These are phyloP conservation scores for Cybosia mesomella DNA, from an alignment of 2,888 invertebrate genomes.

Conservation along the genomic window DNA sequence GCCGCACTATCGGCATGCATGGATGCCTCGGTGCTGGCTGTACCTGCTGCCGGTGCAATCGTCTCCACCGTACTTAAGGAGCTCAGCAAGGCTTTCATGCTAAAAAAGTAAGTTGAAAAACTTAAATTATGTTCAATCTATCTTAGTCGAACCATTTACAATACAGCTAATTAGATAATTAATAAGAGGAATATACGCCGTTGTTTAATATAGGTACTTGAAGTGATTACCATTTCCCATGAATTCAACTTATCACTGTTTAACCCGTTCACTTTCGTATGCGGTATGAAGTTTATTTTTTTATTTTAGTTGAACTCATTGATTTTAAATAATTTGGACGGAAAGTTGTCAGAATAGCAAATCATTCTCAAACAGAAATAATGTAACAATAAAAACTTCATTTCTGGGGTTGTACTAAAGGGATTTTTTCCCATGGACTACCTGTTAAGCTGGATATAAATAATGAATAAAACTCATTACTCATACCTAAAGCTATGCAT, in stretches of 20 bases:
- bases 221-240: background rate
- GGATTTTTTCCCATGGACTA: too few relatives aligned
- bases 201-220: background rate
- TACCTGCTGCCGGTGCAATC: constrained; percentile 82
- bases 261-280: too few relatives aligned
- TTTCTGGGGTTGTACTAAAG: too few relatives aligned
- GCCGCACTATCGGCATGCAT: constrained; percentile 81
- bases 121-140: background rate
- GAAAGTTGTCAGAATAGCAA: too few relatives aligned
- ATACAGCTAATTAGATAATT: background rate
- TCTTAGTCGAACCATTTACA: background rate
- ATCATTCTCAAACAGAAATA: too few relatives aligned
- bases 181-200: background rate
- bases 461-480: too few relatives aligned
- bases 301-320: background rate
- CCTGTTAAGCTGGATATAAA: too few relatives aligned
- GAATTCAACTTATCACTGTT: too few relatives aligned
- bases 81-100: constrained; percentile 83
- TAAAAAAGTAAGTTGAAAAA: constrained; percentile 78
- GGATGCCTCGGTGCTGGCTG: constrained; percentile 82
- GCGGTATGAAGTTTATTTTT: background rate
- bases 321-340: too few relatives aligned
- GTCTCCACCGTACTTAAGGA: constrained; percentile 82
- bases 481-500: too few relatives aligned
- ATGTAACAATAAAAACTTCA: too few relatives aligned